These are phyloP conservation scores for Frieseomelitta varia DNA, from an alignment of 1,140 invertebrate species.

Conservation along the genomic window DNA sequence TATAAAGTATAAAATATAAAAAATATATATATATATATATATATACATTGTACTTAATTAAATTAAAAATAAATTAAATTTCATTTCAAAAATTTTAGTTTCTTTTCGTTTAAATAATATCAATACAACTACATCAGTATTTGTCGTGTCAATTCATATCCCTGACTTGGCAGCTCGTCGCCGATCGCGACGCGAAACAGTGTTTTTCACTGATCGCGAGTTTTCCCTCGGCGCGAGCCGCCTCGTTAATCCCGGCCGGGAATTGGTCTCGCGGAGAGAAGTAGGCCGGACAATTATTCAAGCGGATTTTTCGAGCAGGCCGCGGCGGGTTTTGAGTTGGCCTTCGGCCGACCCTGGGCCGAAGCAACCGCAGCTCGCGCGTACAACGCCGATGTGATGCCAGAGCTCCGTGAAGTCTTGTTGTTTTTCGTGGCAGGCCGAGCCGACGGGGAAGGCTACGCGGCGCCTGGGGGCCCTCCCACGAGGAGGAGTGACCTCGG, in stretches of 20 bases:
- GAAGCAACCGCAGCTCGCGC: conserved; percentile 58
- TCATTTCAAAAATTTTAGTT: too few species aligned
- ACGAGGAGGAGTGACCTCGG: conserved; percentile 81
- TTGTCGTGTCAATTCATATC: too few species aligned
- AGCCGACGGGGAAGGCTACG: conserved; percentile 72
- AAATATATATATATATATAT: too few species aligned
- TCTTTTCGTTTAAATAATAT: too few species aligned
- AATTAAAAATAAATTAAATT: too few species aligned
- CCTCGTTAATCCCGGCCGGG: conserved; percentile 10
- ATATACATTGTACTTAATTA: too few species aligned
- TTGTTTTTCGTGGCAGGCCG: conserved; percentile 72
- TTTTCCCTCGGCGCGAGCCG: not conserved
- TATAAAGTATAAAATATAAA: too few species aligned
- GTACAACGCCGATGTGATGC: conserved; percentile 47
- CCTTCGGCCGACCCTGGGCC: conserved; percentile 62
- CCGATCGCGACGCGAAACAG: too few species aligned
- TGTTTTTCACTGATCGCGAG: not conserved
- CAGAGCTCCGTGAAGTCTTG: conserved; percentile 72
- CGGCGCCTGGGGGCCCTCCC: conserved; percentile 81
- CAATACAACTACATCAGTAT: too few species aligned
- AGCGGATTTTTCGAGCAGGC: conserved; percentile 31
- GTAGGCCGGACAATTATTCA: conserved; percentile 43
- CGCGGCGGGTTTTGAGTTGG: conserved; percentile 49
- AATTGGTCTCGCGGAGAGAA: conserved; percentile 12
- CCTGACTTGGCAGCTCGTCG: too few species aligned